Base-by-base conservation (phyloP, 2,888 invertebrate species). In the Meteorus cinctellus region DNA sequence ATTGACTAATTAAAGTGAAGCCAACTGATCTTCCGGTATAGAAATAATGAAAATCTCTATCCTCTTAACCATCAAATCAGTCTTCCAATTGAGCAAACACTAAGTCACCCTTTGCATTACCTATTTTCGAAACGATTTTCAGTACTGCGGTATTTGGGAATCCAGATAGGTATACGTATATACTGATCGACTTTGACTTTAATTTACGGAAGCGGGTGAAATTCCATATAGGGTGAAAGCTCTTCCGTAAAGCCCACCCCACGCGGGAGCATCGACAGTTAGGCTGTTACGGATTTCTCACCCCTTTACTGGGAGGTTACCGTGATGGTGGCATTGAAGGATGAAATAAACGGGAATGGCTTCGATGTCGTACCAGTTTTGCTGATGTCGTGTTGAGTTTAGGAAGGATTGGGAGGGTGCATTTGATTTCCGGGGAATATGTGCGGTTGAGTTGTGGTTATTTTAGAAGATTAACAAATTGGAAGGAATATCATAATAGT, bases 151-250 rank as follows among this genome's bases (percentile, higher is more conserved):
- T 48, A 48, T 48, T 16, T n/a, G 16, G 16, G 6, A n/a, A n/a
- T 48, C 4, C 14, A 4, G n/a, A 48, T 4, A 4, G 16, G 3
- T 48, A n/a, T n/a, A 48, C 4, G n/a, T 48, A 55, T 19, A 55
- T 19, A 55, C 19, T 19, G 55, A 55, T 55, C 55, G 55, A 55
- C 55, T 55, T 19, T 55, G 55, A 55, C 19, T 19, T 55, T 55
- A 55, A 55, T 55, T 55, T 6, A 19, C 55, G 55, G 55, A 55
- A 55, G 55, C 19, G 55, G 55, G 10, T 55, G 55, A 55, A 55
- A 55, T 19, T 55, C 55, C 24, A 19, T 55, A 19, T 8, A 19
- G n/a, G 55, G 55, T 55, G 19, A 10, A 55, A 19, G 19, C 55
- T 55, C 19, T 10, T 19, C 12, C 10, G 4, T 55, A 55, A 55